phyloP scores from a whole-genome alignment of 2,797 vertebrate genomes.

The Microctenopoma stevenorrisi region DNA sequence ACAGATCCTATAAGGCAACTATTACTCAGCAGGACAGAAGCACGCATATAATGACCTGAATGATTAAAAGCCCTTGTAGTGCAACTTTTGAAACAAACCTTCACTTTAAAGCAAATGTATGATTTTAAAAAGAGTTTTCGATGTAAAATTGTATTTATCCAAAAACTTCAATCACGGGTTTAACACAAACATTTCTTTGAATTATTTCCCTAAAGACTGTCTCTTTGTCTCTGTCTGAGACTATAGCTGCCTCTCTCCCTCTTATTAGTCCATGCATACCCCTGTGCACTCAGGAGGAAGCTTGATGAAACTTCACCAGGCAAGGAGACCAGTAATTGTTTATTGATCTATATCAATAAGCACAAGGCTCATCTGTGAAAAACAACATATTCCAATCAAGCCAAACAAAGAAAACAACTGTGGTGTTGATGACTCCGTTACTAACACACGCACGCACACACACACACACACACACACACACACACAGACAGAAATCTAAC shows the following conservation, averaged over 20 bases:
- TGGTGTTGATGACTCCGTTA: conserved; percentile 46
- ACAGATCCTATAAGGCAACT: no score
- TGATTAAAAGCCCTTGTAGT: no score
- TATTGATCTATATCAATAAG: conserved; percentile 74
- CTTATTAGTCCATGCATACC: conserved; percentile 7
- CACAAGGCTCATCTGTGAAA: conserved; percentile 68
- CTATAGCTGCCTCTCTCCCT: background rate
- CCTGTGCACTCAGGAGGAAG: conserved; percentile 21
- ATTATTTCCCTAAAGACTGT: background rate
- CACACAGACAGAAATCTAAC: conserved; percentile 18
- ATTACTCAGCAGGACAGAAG: no score
- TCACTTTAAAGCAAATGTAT: no score
- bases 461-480: conserved; percentile 11
- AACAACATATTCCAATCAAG: conserved; percentile 69
- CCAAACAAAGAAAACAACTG: conserved; percentile 53
- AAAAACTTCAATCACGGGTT: background rate
- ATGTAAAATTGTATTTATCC: no score
- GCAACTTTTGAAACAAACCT: no score
- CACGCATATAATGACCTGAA: no score
- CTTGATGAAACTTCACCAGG: conserved; percentile 48
- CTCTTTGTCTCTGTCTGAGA: background rate
- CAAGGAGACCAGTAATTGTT: conserved; percentile 73
- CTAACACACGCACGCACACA: conserved; percentile 22
- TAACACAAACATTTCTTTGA: background rate
- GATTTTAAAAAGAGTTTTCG: no score